A percentile compares a stretch with the other conserved stretches of the same genome.
These are phyloP conservation scores for Bothrops jararaca DNA, from an alignment of 2,113 vertebrate species.

Conservation along the genomic window DNA sequence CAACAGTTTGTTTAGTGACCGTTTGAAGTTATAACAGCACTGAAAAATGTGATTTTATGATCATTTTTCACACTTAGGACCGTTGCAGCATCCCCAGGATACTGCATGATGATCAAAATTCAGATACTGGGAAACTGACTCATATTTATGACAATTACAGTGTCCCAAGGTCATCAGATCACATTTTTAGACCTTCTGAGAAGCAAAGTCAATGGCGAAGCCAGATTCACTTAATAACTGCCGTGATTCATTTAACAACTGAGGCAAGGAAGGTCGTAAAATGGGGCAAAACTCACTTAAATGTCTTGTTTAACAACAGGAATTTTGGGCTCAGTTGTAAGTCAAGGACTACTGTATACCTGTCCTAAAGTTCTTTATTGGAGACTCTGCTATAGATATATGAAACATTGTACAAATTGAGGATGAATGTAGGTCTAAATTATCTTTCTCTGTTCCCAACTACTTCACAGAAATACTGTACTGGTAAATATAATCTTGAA, in stretches of 20 bases:
- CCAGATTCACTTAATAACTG: background rate
- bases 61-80: background rate
- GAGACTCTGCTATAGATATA: too few relatives aligned
- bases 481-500: background rate
- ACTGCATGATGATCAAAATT: background rate
- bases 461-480: background rate
- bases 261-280: background rate
- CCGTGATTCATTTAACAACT: background rate
- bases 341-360: background rate
- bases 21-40: background rate
- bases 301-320: background rate
- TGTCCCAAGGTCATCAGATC: background rate
- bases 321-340: background rate
- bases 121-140: background rate
- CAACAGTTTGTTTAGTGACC: background rate
- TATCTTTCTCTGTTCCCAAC: background rate
- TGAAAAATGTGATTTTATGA: background rate
- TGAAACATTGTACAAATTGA: background rate
- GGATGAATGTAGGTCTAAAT: background rate
- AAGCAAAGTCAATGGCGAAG: background rate
- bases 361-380: background rate
- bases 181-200: background rate
- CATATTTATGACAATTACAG: background rate
- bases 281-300: background rate
- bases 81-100: background rate